Percentiles rank a stretch among this genome's conserved stretches.
phyloP scores from a whole-genome alignment of 2,113 vertebrate genomes.

The Istiophorus platypterus region DNA sequence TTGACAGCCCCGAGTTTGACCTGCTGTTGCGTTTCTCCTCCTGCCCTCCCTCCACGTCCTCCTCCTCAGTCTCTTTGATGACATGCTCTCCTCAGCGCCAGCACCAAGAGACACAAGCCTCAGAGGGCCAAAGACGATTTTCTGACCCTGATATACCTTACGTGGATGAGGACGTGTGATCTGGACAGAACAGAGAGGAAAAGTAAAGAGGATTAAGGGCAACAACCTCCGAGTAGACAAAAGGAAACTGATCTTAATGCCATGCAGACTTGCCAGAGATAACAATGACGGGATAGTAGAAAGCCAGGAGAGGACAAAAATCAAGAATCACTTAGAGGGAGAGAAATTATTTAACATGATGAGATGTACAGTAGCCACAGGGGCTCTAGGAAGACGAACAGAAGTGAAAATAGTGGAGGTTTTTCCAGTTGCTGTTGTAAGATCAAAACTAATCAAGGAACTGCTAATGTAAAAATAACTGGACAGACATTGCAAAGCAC shows the following conservation, averaged over 20 bases:
- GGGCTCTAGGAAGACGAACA: background rate
- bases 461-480: constrained; percentile 46
- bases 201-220: background rate
- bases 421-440: constrained; percentile 22
- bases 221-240: background rate
- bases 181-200: background rate
- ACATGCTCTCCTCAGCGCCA: constrained; percentile 37
- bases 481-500: constrained; percentile 81
- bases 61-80: constrained; percentile 45
- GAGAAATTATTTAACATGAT: background rate
- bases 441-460: constrained; percentile 32
- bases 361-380: background rate
- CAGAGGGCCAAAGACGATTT: constrained; percentile 86
- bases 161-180: constrained; percentile 67
- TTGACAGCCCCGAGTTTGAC: constrained; percentile 75
- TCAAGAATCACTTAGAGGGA: constrained; percentile 1
- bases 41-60: constrained; percentile 65
- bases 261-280: background rate
- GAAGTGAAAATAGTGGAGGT: constrained; percentile 16
- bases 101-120: background rate
- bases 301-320: constrained; percentile 4
- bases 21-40: constrained; percentile 61
- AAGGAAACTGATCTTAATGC: background rate
- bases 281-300: background rate
- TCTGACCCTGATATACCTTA: constrained; percentile 88